Conservation (phyloP, 2,797 vertebrate genomes). For the Harpagifer antarcticus region DNA sequence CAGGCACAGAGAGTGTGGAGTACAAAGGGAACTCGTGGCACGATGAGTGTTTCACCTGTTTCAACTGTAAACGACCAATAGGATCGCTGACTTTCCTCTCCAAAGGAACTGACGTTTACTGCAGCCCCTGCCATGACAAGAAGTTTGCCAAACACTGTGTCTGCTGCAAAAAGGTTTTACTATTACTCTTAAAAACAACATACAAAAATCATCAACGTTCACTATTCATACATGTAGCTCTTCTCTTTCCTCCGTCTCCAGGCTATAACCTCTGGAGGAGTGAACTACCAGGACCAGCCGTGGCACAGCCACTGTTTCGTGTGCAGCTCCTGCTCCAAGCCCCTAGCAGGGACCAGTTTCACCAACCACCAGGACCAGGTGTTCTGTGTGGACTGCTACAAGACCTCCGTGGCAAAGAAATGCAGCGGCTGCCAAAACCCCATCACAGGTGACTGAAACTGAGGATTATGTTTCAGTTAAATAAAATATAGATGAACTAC, state of each 20-base stretch:
- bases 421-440: slow-evolving; percentile 94
- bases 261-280: slow-evolving; percentile 95
- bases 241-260: slow-evolving; percentile 57
- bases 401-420: slow-evolving; percentile 95
- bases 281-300: slow-evolving; percentile 96
- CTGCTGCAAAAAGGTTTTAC: slow-evolving; percentile 92
- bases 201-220: neutral
- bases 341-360: slow-evolving; percentile 92
- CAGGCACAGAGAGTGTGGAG: slow-evolving; percentile 93
- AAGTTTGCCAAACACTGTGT: slow-evolving; percentile 96
- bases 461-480: neutral
- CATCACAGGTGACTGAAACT: slow-evolving; percentile 88
- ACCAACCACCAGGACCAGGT: slow-evolving; percentile 93
- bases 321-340: slow-evolving; percentile 93
- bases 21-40: slow-evolving; percentile 97
- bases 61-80: slow-evolving; percentile 92
- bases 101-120: slow-evolving; percentile 93
- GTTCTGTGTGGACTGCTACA: slow-evolving; percentile 98
- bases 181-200: neutral
- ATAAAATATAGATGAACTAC: too few relatives aligned
- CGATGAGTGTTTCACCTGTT: slow-evolving; percentile 96
- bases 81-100: slow-evolving; percentile 94
- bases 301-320: slow-evolving; percentile 97
- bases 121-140: slow-evolving; percentile 92
- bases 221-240: neutral